phyloP scores from a whole-genome alignment of 1,140 invertebrate species.

The Diabrotica undecimpunctata region DNA sequence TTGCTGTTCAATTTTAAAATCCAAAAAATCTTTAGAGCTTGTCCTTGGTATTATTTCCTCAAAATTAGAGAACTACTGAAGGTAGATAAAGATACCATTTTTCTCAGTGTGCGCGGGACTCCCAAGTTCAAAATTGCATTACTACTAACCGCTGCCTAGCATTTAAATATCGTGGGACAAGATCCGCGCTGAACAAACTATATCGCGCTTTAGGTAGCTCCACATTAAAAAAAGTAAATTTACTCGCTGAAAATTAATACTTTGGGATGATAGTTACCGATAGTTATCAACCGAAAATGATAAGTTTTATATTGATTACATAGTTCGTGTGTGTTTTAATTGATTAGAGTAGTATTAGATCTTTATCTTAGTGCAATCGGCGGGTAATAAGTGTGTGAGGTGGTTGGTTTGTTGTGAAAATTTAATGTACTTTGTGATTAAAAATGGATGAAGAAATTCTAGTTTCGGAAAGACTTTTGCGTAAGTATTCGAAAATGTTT shows the following conservation, averaged over 20 bases:
- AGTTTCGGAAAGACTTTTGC: background rate
- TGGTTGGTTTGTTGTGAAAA: background rate
- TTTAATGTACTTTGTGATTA: background rate
- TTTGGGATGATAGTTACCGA: background rate
- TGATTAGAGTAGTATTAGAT: too few relatives aligned
- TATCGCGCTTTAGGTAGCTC: background rate
- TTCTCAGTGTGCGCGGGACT: too few relatives aligned
- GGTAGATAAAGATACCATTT: too few relatives aligned
- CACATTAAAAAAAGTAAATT: background rate
- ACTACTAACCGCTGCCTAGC: background rate
- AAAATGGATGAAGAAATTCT: background rate
- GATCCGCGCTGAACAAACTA: background rate
- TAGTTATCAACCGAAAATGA: background rate
- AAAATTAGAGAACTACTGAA: too few relatives aligned
- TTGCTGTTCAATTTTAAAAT: too few relatives aligned
- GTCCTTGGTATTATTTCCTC: too few relatives aligned
- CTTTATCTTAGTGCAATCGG: too few relatives aligned
- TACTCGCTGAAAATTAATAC: background rate
- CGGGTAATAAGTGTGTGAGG: background rate
- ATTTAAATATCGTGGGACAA: background rate
- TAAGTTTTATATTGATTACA: background rate
- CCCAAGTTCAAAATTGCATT: too few relatives aligned
- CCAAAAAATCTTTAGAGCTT: too few relatives aligned
- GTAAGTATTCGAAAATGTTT: too few relatives aligned
- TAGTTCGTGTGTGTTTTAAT: background rate